Base-by-base conservation (phyloP, 2,888 invertebrate genomes). In the Campoletis raptor region DNA sequence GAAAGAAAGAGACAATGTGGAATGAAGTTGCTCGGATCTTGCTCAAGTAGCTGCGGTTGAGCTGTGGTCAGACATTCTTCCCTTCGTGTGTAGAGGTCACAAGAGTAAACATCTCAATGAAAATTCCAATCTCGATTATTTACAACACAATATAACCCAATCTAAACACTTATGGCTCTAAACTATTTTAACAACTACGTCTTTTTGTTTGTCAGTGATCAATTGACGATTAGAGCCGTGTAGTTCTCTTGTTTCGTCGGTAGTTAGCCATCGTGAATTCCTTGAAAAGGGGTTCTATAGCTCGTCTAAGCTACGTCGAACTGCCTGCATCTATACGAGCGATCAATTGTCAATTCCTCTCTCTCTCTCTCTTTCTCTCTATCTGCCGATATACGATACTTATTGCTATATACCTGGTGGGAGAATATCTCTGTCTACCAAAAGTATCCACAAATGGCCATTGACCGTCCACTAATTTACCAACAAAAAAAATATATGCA, bases 41-140 rank as follows among this genome's bases (percentile, higher is more conserved):
- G n/a, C 40, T 21, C 42, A 36, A 85, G 82, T 79, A 67, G 79
- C 66, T 54, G 42, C 18, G 69, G 61, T 78, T 54, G 48, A 61
- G 57, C 79, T 12, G 54, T n/a, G 57, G 66, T 81, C 81, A 70
- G 81, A 73, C 72, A 45, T 61, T 73, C 37, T 37, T 18, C 15
- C 24, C 12, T 24, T 18, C 10, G 42, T 5, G 18, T n/a, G 18
- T 74, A 42, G 24, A 61, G 7, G 30, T 30, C 57, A 42, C 30
- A 42, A 74, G 9, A 42, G 6, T 61, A 42, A 45, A 70, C 6
- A 30, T 15, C 48, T 74, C 61, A 42, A 74, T 24, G 40, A 37
- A 18, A 42, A 61, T 24, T 45, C 7, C 18, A 7, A 9, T 24
- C n/a, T 74, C 36, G 21, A 40, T 21, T 42, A 30, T 37, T 74